A percentile compares a stretch with the other conserved stretches of the same genome.
These are phyloP conservation scores for Phortica okadai DNA, from an alignment of 2,888 invertebrate genomes.

Conservation along the genomic window DNA sequence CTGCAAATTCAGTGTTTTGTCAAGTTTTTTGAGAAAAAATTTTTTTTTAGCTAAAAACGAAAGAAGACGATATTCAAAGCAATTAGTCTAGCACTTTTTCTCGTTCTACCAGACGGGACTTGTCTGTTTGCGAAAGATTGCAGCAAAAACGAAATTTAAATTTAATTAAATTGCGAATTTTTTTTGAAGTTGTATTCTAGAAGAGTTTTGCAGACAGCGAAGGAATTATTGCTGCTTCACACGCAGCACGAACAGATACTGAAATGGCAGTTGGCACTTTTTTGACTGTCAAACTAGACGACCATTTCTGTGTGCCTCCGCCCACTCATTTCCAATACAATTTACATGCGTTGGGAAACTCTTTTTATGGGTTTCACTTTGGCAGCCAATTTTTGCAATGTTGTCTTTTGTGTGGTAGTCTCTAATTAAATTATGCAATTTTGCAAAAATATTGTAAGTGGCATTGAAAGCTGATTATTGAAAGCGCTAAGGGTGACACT, in stretches of 20 bases:
- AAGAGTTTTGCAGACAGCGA: background rate
- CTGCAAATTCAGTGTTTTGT: no score
- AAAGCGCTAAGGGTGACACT: background rate
- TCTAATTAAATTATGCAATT: conserved; percentile 70
- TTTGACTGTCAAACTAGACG: background rate
- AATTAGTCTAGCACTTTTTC: conserved; percentile 8
- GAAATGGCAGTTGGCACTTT: conserved; percentile 24
- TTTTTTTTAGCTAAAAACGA: background rate
- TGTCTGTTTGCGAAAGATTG: no score
- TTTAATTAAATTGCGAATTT: conserved; percentile 29
- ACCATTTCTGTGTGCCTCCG: background rate
- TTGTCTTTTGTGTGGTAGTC: background rate
- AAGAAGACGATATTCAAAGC: conserved; percentile 2
- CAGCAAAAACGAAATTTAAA: background rate
- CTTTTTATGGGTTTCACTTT: background rate
- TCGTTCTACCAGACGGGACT: background rate
- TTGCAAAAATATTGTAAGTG: conserved; percentile 29
- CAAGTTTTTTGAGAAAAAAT: background rate
- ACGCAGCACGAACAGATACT: background rate
- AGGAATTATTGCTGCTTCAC: background rate
- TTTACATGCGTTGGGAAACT: background rate
- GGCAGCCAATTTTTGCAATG: conserved; percentile 20
- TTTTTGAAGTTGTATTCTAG: background rate
- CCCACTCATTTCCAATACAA: background rate
- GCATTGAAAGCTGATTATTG: conserved; percentile 12